phyloP scores from a whole-genome alignment of 2,113 vertebrate species.

The Lagopus muta region DNA sequence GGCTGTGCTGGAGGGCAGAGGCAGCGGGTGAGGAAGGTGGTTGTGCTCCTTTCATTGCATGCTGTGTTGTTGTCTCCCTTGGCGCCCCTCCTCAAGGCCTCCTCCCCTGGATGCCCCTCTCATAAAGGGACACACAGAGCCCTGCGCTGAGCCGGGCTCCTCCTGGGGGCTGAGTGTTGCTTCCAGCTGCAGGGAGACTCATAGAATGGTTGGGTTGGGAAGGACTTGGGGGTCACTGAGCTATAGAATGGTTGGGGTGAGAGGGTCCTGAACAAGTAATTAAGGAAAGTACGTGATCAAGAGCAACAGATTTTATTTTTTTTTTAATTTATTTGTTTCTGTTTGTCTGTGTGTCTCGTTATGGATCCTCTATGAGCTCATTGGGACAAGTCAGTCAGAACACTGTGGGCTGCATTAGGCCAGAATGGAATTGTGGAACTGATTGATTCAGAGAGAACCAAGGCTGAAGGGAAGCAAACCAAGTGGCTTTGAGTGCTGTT shows the following conservation, averaged over 20 bases:
- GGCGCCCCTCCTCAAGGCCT: not conserved
- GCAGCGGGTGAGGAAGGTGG: accelerated
- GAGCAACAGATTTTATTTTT: not conserved
- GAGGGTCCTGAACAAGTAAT: no score
- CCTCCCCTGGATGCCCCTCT: not conserved
- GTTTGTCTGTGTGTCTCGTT: no score
- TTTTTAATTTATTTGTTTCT: no score
- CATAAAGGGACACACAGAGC: accelerated
- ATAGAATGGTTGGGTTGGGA: no score
- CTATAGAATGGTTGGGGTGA: no score
- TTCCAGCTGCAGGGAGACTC: not conserved
- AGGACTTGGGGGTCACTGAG: no score
- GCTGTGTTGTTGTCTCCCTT: no score
- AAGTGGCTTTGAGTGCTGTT: not conserved
- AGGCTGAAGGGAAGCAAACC: not conserved
- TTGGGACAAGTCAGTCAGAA: not conserved
- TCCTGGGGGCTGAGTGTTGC: accelerated
- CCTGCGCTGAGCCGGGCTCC: no score
- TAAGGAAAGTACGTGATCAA: not conserved
- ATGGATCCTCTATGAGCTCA: not conserved
- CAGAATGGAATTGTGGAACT: not conserved
- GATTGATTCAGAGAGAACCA: not conserved
- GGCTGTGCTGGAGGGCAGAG: no score
- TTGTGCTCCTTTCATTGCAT: accelerated
- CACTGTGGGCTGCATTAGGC: not conserved